Percentiles rank a stretch among this genome's conserved stretches.
These are phyloP conservation scores for Ctenopoma kingsleyae DNA, from an alignment of 2,797 vertebrate genomes.

Conservation along the genomic window DNA sequence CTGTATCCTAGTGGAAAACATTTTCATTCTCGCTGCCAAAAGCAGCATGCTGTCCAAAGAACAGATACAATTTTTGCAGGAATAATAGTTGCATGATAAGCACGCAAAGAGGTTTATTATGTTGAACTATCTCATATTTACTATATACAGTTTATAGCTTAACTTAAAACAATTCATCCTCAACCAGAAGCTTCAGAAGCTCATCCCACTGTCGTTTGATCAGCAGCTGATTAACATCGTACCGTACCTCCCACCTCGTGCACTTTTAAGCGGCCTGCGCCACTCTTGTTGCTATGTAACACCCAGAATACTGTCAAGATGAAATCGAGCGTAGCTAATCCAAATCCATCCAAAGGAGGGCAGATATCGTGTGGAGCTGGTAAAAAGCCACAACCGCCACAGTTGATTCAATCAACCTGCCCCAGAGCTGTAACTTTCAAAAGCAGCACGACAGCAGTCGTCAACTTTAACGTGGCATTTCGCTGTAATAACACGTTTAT, in stretches of 20 bases:
- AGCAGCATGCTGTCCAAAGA: neutral
- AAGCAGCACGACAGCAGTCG: neutral
- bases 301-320: neutral
- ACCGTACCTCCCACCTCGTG: neutral
- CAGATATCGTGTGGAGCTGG: neutral
- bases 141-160: neutral
- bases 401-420: neutral
- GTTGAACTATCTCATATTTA: slow-evolving; percentile 3
- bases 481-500: neutral
- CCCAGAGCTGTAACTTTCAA: neutral
- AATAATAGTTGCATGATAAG: neutral
- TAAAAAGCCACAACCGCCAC: neutral
- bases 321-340: neutral
- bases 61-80: neutral
- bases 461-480: too few species aligned
- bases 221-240: neutral
- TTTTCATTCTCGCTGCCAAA: neutral
- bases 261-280: too few species aligned
- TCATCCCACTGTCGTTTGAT: neutral
- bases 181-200: neutral
- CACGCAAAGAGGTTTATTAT: neutral
- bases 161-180: neutral
- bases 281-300: neutral
- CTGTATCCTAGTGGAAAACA: neutral
- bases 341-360: neutral